Conservation (phyloP, 2,113 vertebrate species). For the Okapia johnstoni region DNA sequence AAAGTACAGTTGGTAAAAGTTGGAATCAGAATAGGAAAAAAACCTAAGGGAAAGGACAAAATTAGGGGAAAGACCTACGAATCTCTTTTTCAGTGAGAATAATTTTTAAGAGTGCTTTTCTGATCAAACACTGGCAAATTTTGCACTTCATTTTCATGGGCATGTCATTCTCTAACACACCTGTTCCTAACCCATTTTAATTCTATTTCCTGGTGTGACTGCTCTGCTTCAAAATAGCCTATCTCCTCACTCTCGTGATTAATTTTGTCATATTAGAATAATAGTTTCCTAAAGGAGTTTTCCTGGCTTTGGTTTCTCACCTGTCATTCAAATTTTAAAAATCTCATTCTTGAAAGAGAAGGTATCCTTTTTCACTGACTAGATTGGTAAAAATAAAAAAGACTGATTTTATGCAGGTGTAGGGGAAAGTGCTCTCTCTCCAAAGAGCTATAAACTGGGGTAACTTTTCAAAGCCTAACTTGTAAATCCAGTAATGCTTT, state of each 20-base stretch:
- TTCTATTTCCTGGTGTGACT: conserved; percentile 14
- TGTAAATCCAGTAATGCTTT: not conserved
- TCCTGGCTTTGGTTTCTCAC: conserved; percentile 20
- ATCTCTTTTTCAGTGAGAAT: not conserved
- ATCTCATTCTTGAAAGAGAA: conserved; percentile 42
- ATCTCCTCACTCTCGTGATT: conserved; percentile 29
- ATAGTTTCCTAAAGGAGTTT: conserved; percentile 57
- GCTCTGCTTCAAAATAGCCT: conserved; percentile 11
- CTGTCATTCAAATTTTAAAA: conserved; percentile 49
- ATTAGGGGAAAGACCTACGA: not conserved
- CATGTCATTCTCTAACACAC: not conserved
- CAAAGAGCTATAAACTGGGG: not conserved
- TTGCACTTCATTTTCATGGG: conserved; percentile 3
- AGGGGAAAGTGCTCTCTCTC: not conserved
- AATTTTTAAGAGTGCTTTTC: conserved; percentile 42
- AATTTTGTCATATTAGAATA: conserved; percentile 56
- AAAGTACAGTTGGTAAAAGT: not conserved
- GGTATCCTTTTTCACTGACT: conserved; percentile 32
- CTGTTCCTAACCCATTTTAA: not conserved
- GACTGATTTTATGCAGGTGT: not conserved
- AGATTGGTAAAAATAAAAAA: conserved; percentile 5
- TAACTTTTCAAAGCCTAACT: not conserved
- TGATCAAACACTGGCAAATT: conserved; percentile 10
- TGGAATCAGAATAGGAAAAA: conserved; percentile 14
- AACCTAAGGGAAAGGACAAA: not conserved